Evolutionary conservation across 2,888 invertebrate genomes (phyloP).

Genomic region (Entomobrya proxima): DNA sequence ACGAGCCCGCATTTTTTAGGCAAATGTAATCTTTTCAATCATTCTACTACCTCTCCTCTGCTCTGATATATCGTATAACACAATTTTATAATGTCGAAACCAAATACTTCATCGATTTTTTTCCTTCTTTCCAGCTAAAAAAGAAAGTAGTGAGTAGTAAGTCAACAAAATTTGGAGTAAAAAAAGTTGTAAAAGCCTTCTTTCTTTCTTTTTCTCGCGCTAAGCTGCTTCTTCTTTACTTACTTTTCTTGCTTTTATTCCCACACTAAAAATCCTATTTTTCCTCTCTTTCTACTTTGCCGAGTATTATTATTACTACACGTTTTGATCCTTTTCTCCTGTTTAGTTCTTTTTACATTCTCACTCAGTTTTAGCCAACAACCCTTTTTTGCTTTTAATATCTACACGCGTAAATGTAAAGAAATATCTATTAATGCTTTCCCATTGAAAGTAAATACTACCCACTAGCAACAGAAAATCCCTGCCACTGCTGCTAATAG

Average conservation of each 20-base stretch:
- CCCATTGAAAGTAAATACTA: not conserved
- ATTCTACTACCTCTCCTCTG: no score
- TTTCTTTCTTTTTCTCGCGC: not conserved
- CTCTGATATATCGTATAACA: not conserved
- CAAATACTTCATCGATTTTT: conserved; percentile 8
- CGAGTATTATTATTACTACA: not conserved
- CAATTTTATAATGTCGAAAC: not conserved
- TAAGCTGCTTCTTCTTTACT: not conserved
- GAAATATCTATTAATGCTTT: not conserved
- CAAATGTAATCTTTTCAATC: no score
- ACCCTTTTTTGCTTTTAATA: not conserved
- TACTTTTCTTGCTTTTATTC: not conserved
- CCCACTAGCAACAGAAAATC: not conserved
- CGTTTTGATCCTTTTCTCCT: not conserved
- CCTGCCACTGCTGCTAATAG: not conserved
- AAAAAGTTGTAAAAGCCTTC: not conserved
- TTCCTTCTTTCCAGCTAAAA: not conserved
- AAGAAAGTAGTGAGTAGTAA: not conserved
- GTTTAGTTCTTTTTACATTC: not conserved
- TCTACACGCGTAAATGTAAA: no score
- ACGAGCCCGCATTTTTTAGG: no score
- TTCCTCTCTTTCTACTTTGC: not conserved
- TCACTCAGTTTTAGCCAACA: not conserved
- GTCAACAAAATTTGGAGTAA: not conserved
- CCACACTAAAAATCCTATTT: not conserved